Evolutionary conservation across 2,113 vertebrate genomes (phyloP), one percentile per base, ranked within the genome.

Genomic region (Apodemus sylvaticus): DNA sequence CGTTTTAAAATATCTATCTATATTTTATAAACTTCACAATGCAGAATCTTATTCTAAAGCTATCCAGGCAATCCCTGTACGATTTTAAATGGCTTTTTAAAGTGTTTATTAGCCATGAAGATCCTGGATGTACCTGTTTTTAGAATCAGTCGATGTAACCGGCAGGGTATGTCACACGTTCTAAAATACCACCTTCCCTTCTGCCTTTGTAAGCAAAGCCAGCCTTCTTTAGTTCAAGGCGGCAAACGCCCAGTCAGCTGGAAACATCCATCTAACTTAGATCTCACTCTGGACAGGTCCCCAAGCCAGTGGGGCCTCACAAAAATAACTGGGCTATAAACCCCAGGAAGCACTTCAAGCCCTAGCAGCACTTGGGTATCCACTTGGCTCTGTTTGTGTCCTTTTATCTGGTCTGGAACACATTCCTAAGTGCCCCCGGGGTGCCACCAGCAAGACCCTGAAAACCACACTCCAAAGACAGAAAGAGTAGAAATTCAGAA

Each of bases 71-170:
- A 39, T 92, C 81, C 42, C 13, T 71, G 26, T 17, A 1, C 17
- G 85, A 87, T 58, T 87, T 82, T 62, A 60, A 81, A 71, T 73
- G 11, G 34, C 55, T 39, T 88, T 88, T 26, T 39, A 77, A 53
- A 60, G 11, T 24, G 58, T 34, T 73, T 85, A 76, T 93, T 81
- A 11, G 22, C 71, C 42, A 36, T 70, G 55, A 1, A 79, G 19
- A 66, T 90, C 91, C 94, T 66, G 91, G n/a, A 90, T 55, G 64
- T 14, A 71, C 1, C 24, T 95, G 19, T 93, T 83, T 90, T 79
- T 45, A 62, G 94, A 94, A 60, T 89, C 29, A 53, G 20, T 86
- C 45, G 68, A 60, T 36, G 0, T 73, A 82, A 48, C 36, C 51
- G 66, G 66, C 48, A n/a, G 48, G 5, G 36, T 13, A 9, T 14